phyloP scores from a whole-genome alignment of 2,113 vertebrate genomes.

The Xerus inauris region DNA sequence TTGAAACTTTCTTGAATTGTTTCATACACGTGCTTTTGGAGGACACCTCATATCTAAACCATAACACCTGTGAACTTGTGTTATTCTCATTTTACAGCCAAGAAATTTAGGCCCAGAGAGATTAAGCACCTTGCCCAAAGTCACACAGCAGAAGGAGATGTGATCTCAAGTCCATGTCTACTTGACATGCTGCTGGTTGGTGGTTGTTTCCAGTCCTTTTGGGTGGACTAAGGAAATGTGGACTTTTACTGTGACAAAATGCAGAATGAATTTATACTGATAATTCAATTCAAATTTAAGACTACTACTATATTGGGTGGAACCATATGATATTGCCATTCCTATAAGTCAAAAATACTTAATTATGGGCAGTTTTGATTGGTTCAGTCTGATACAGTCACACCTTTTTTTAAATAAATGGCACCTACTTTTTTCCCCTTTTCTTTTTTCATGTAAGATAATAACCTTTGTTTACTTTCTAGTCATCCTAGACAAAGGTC shows the following conservation, averaged over 20 bases:
- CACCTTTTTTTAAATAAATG: neutral
- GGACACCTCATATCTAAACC: too few species aligned
- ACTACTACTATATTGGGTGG: neutral
- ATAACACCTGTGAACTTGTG: too few species aligned
- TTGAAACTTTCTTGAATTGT: too few species aligned
- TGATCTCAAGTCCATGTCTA: too few species aligned
- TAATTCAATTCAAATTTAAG: neutral
- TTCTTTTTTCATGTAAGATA: neutral
- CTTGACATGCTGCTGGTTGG: neutral
- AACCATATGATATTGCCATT: neutral
- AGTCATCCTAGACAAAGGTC: neutral
- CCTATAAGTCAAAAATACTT: neutral
- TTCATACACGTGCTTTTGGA: too few species aligned
- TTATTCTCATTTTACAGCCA: too few species aligned
- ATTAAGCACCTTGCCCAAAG: too few species aligned
- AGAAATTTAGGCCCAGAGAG: too few species aligned
- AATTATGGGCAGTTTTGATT: slow-evolving; percentile 1
- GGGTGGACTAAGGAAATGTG: neutral
- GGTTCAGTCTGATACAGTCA: neutral
- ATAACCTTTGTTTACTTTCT: neutral
- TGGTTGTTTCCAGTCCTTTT: neutral
- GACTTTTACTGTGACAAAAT: neutral
- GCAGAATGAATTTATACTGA: neutral
- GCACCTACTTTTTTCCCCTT: neutral
- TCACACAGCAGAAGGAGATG: too few species aligned